Base-by-base conservation (phyloP, 2,113 vertebrate species). In the Lucifuga dentata region DNA sequence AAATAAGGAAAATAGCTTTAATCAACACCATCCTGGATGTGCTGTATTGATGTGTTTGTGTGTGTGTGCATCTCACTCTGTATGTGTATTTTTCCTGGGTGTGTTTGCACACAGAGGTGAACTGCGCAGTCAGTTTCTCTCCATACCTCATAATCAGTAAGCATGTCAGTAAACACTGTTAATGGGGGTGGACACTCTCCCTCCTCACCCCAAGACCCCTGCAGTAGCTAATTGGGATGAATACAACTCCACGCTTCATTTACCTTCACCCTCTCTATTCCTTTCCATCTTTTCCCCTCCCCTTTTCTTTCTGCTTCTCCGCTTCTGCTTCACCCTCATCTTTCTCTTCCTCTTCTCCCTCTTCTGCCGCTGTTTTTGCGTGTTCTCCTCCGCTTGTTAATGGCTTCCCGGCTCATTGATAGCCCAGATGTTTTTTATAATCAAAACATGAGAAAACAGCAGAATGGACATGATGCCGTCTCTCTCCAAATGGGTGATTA, bases 201-300 rank as follows among this genome's bases (percentile, higher is more conserved):
- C 64, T 74, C 88, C 84, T 85, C 68, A 83, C 74, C 82, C n/a
- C 82, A 59, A 69, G 79, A 88, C 84, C 89, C 89, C 89, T 82
- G 84, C 86, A 85, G 88, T 83, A 77, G 88, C 86, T 92, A 92
- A 92, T 92, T 93, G 91, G 90, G 86, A 91, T 86, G 86, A 92
- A 92, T 88, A 83, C 85, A 87, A 89, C 78, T 89, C 85, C 84
- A 91, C 73, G 91, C 87, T 88, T 91, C 88, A 87, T 90, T 92
- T 90, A 80, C 56, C 68, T 67, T 76, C 75, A 83, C 75, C 65
- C 75, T 85, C 63, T 73, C 68, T 80, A 53, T 80, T 77, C 55
- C 64, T 49, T 59, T 66, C 73, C 59, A 48, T 53, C 78, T 68
- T 44, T 33, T 32, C 26, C 72, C 48, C 62, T 51, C 53, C 19